Conservation (phyloP, 2,888 invertebrate genomes). For the Sclerodermus sp. region DNA sequence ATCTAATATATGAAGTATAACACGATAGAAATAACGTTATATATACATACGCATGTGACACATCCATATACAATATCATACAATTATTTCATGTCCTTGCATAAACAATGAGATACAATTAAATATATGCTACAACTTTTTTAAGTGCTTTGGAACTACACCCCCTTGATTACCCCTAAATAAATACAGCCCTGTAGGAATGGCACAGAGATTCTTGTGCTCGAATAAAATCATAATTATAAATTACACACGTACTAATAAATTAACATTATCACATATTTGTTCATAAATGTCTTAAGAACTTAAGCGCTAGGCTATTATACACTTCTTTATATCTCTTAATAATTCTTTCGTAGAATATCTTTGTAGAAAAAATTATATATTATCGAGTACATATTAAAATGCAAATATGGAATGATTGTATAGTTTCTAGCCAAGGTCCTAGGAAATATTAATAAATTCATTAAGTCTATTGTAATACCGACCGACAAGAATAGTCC, state of each 20-base stretch:
- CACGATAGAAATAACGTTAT: conserved; percentile 41
- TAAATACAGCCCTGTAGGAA: conserved; percentile 23
- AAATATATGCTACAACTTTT: background rate
- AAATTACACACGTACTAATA: conserved; percentile 14
- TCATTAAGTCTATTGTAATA: conserved; percentile 24
- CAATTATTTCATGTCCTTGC: conserved; percentile 9
- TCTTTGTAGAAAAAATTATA: conserved; percentile 22
- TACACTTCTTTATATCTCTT: background rate
- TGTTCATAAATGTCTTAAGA: conserved; percentile 4
- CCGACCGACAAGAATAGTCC: conserved; percentile 16
- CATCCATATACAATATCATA: conserved; percentile 40
- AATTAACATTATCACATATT: conserved; percentile 12
- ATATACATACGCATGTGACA: conserved; percentile 42
- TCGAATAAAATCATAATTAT: background rate
- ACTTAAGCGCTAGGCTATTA: conserved; percentile 7
- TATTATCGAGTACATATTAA: conserved; percentile 19
- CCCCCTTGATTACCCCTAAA: conserved; percentile 7
- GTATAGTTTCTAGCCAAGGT: conserved; percentile 18
- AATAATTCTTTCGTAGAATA: background rate
- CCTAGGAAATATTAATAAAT: conserved; percentile 31
- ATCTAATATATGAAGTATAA: conserved; percentile 35
- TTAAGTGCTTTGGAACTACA: background rate
- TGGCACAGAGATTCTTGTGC: conserved; percentile 16
- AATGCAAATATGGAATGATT: conserved; percentile 46
- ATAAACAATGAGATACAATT: background rate